phyloP scores from a whole-genome alignment of 2,113 vertebrate genomes.

The Cephalopholis sonnerati region DNA sequence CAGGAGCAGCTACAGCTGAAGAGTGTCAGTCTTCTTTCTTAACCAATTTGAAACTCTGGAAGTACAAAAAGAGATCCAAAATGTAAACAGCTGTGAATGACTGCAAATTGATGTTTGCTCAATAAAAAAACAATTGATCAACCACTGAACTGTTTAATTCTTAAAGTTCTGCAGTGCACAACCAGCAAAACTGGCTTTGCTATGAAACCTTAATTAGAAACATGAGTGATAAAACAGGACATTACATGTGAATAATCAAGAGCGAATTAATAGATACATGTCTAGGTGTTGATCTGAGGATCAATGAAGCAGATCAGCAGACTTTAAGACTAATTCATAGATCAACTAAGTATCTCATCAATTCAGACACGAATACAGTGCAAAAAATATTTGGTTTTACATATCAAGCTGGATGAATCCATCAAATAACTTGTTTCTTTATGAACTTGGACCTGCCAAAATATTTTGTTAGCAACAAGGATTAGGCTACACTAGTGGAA shows the following conservation, averaged over 20 bases:
- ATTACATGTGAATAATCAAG: neutral
- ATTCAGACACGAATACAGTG: too few species aligned
- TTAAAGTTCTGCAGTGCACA: neutral
- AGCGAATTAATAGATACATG: neutral
- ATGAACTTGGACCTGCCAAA: too few species aligned
- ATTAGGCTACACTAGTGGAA: too few species aligned
- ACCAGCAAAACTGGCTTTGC: too few species aligned
- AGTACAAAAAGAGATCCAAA: neutral
- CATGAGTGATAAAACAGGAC: neutral
- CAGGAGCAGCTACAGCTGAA: neutral
- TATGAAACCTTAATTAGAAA: neutral
- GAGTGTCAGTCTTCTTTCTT: neutral
- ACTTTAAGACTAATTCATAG: neutral
- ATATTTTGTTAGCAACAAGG: too few species aligned
- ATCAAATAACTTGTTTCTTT: too few species aligned
- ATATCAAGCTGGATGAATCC: neutral
- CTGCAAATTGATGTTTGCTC: neutral
- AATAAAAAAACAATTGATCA: slow-evolving; percentile 19
- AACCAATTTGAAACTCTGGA: neutral
- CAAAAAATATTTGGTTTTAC: neutral
- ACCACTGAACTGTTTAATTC: slow-evolving; percentile 1
- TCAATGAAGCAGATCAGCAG: neutral
- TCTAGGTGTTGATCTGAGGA: neutral
- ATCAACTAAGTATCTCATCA: neutral
- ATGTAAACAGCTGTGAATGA: neutral